Evolutionary conservation across 2,113 vertebrate genomes (phyloP).

Genomic region (Muntiacus muntjak): DNA sequence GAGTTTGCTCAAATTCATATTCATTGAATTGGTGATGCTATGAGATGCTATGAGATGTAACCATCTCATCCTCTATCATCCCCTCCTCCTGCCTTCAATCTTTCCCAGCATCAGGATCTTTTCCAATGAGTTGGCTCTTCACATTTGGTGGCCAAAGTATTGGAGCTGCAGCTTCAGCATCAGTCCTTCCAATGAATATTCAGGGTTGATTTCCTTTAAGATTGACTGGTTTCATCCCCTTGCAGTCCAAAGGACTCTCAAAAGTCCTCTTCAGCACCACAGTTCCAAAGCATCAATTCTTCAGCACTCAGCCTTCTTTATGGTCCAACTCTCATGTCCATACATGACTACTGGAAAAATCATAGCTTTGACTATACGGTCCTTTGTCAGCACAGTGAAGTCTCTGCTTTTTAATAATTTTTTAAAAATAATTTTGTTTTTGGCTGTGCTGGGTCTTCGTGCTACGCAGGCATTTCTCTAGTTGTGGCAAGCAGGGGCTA

Average conservation of each 20-base stretch:
- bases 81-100: neutral
- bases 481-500: neutral
- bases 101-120: neutral
- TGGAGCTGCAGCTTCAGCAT: neutral
- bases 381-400: neutral
- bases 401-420: neutral
- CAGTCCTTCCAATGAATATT: neutral
- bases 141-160: neutral
- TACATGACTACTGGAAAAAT: neutral
- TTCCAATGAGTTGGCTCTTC: neutral
- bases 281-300: neutral
- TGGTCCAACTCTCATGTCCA: neutral
- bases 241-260: neutral
- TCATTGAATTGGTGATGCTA: neutral
- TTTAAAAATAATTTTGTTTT: neutral
- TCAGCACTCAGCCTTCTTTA: neutral
- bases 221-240: neutral
- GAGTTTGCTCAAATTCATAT: neutral
- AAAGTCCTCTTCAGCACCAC: neutral
- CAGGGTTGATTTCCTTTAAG: neutral
- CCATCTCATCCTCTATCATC: neutral
- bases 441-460: neutral
- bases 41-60: neutral
- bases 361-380: neutral
- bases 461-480: neutral